Conservation (phyloP, 92 coral and sea anemone genomes). For the Porites divaricata region DNA sequence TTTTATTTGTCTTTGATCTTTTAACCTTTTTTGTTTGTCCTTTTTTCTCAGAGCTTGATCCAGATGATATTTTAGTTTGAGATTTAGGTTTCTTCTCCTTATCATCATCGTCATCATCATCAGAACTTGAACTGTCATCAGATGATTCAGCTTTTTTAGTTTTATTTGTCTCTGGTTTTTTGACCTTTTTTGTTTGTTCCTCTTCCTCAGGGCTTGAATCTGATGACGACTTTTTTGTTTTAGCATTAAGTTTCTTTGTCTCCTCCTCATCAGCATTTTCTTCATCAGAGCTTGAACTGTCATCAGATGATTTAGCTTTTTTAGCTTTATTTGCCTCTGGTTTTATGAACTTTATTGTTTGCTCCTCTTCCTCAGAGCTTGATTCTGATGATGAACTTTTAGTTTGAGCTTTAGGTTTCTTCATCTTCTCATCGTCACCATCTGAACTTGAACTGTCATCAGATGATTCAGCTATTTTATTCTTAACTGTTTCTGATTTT, state of each 20-base stretch:
- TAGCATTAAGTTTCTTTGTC: not conserved
- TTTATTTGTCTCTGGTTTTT: not conserved
- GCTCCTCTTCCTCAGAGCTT: conserved; percentile 18
- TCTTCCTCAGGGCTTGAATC: conserved; percentile 45
- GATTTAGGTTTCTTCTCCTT: not conserved
- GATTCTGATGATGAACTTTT: conserved; percentile 11
- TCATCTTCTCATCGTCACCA: not conserved
- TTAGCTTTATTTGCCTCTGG: not conserved
- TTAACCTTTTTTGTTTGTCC: not conserved
- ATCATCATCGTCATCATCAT: conserved; percentile 3
- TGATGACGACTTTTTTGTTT: not conserved
- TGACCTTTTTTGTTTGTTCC: conserved; percentile 3
- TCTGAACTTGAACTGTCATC: conserved; percentile 19
- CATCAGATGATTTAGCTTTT: conserved; percentile 6
- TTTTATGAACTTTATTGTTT: not conserved
- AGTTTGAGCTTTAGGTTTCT: not conserved
- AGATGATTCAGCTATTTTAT: not conserved
- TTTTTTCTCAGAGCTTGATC: conserved; percentile 9
- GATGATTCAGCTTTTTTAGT: not conserved
- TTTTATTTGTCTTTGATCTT: not conserved
- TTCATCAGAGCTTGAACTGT: not conserved
- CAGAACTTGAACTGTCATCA: conserved; percentile 24
- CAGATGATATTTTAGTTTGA: not conserved
- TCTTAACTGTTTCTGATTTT: not conserved
- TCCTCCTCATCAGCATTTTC: not conserved